Evolutionary conservation across 2,888 invertebrate genomes (phyloP), one percentile per base, ranked within the genome.

Genomic region (Nysson spinosus): DNA sequence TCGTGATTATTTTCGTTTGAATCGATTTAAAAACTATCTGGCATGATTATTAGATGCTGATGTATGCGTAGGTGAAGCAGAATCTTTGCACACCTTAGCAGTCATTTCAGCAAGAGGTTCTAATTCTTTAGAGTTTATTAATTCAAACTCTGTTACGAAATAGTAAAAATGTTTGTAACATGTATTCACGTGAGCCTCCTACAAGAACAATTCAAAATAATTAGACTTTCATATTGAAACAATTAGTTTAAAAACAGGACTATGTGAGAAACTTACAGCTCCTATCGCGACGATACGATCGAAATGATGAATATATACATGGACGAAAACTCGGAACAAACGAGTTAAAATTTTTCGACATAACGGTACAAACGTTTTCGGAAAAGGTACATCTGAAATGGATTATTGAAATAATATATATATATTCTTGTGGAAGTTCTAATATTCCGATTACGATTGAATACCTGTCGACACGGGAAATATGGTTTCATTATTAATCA

Each of bases 111-210:
- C 89, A 70, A 96, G 87, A 0, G 96, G 96, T 84, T 96, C 96
- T 72, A 97, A 87, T 87, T 97, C 96, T 84, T 95, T 95, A 24
- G 90, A 87, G 74, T 93, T 93, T 39, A 97, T 92, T 77, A 97
- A 88, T 80, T 94, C 93, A 84, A 96, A 95, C 87, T 97, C 96
- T 40, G 92, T 92, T 14, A 96, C 94, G 87, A 97, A 97, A 84
- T 95, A 97, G 86, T 95, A 96, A 87, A 96, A 97, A 87, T 97
- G 96, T 85, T 97, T 97, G 89, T 96, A 97, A 84, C 96, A 96
- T 0, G 96, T 96, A 87, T 97, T 97, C 0, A 96, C 95, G 83
- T 97, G 96, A 12, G 96, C 95, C 87, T 97, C 96, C 94, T 94
- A 85, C 32, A 89, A 88, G 19, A 43, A 3, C 14, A 44, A 39